Percentiles rank a stretch among this genome's conserved stretches.
These are phyloP conservation scores for Hybognathus amarus DNA, from an alignment of 2,797 vertebrate species.

Conservation along the genomic window DNA sequence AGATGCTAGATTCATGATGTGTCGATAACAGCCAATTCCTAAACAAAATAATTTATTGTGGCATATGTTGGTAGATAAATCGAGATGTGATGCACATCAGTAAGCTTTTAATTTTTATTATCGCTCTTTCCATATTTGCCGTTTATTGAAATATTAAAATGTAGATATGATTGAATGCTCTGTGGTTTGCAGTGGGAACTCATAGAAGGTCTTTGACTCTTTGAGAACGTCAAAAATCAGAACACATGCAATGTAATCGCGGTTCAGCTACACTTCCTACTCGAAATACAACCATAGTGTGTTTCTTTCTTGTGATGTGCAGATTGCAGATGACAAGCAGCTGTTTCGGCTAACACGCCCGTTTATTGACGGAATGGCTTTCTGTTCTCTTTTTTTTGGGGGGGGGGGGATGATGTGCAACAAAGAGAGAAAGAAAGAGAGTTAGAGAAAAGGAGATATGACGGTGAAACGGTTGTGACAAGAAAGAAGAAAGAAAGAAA, in stretches of 20 bases:
- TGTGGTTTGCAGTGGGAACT: constrained; percentile 24
- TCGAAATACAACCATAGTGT: constrained; percentile 29
- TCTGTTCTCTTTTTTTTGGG: constrained; percentile 31
- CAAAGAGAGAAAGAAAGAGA: constrained; percentile 45
- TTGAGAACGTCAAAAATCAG: constrained; percentile 27
- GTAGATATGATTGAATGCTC: not conserved
- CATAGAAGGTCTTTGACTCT: not conserved
- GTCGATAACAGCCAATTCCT: not conserved
- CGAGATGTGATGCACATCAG: not conserved
- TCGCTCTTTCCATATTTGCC: not conserved
- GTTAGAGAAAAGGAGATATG: constrained; percentile 42
- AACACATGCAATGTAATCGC: constrained; percentile 29
- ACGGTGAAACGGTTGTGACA: constrained; percentile 23
- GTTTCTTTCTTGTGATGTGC: constrained; percentile 37
- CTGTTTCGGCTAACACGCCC: constrained; percentile 51
- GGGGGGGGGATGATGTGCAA: constrained; percentile 19
- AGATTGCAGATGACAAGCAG: constrained; percentile 53
- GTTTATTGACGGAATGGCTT: constrained; percentile 50
- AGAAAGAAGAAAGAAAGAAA: constrained; percentile 27
- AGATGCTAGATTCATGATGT: not conserved
- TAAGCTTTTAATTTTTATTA: not conserved
- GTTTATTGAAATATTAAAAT: not conserved
- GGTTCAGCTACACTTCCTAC: constrained; percentile 38
- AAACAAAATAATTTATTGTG: not conserved
- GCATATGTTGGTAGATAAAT: not conserved